Evolutionary conservation across 2,113 vertebrate species (phyloP).

Genomic region (Nothobranchius kuhntae): DNA sequence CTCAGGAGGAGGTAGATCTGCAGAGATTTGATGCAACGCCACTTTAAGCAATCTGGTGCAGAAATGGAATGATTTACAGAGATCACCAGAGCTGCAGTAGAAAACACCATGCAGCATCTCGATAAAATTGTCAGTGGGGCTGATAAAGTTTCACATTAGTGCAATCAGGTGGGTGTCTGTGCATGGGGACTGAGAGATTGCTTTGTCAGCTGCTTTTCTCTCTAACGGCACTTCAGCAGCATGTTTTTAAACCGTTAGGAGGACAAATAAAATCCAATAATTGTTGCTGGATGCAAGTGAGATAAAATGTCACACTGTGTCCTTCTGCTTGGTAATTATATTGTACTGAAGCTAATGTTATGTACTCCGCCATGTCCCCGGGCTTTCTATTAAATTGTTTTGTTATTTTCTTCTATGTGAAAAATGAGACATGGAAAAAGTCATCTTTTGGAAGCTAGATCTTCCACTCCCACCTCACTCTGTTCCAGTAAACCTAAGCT

Average conservation of each 20-base stretch:
- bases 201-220: conserved; percentile 47
- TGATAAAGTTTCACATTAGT: conserved; percentile 30
- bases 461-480: neutral
- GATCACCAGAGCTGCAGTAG: conserved; percentile 8
- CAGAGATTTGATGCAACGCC: conserved; percentile 53
- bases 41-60: conserved; percentile 54
- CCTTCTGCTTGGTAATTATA: neutral
- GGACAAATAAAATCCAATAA: conserved; percentile 14
- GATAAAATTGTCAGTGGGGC: conserved; percentile 21
- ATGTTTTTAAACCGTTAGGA: conserved; percentile 8
- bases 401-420: conserved; percentile 12
- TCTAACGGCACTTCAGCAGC: conserved; percentile 32
- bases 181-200: conserved; percentile 15
- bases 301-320: conserved; percentile 7
- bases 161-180: conserved; percentile 40
- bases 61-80: conserved; percentile 43
- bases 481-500: conserved; percentile 14
- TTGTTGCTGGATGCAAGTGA: neutral
- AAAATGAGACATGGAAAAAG: conserved; percentile 14
- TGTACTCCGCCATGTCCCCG: neutral
- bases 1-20: conserved; percentile 44
- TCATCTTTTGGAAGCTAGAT: neutral
- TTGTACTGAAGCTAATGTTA: neutral
- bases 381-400: conserved; percentile 4
- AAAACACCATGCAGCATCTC: conserved; percentile 7